Evolutionary conservation across 2,888 invertebrate species (phyloP).

Genomic region (Stenichneumon culpator): DNA sequence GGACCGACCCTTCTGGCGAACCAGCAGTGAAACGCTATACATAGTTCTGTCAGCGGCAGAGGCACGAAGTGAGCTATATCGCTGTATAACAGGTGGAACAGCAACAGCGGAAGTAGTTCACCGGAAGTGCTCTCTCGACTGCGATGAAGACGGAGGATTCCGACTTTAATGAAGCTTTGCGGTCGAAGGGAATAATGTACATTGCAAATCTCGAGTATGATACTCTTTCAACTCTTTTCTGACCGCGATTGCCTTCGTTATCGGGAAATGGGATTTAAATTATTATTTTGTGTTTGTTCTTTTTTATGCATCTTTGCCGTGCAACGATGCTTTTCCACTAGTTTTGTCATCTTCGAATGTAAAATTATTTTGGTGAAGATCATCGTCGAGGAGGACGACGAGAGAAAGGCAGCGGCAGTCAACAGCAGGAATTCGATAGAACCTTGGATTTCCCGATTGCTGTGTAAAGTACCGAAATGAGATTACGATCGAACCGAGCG

Average conservation of each 20-base stretch:
- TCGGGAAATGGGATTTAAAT: background rate
- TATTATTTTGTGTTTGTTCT: background rate
- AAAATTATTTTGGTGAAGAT: conserved; percentile 46
- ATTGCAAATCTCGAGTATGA: conserved; percentile 16
- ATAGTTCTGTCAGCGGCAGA: conserved; percentile 23
- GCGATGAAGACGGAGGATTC: conserved; percentile 1
- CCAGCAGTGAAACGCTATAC: conserved; percentile 34
- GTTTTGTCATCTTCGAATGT: background rate
- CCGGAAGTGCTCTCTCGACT: conserved; percentile 7
- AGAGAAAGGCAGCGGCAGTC: background rate
- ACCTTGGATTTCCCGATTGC: conserved; percentile 38
- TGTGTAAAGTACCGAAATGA: conserved; percentile 51
- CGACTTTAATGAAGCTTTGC: conserved; percentile 8
- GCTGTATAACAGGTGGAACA: conserved; percentile 15
- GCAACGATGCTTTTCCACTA: background rate
- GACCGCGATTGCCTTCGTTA: background rate
- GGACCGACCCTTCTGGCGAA: conserved; percentile 59
- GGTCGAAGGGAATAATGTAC: background rate
- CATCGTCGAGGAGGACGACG: conserved; percentile 28
- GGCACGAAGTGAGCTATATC: conserved; percentile 17
- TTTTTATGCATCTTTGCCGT: background rate
- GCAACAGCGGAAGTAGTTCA: conserved; percentile 37
- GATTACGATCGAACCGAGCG: conserved; percentile 49
- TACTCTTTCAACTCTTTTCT: background rate
- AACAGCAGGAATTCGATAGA: conserved; percentile 40